Evolutionary conservation across 2,888 invertebrate species (phyloP).

Genomic region (Suillia variegata): DNA sequence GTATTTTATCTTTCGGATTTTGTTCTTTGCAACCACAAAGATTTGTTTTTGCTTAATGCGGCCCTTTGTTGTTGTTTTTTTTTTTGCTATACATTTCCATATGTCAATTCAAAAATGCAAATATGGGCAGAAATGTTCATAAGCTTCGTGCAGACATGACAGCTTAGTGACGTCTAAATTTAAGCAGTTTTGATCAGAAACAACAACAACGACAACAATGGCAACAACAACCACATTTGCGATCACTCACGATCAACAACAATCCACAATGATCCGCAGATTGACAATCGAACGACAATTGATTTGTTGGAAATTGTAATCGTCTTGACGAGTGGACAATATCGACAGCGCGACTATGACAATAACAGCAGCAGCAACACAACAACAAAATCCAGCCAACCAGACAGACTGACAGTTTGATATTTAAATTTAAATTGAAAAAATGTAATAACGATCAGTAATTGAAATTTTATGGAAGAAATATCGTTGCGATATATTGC

Average conservation of each 20-base stretch:
- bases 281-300: slow-evolving; percentile 1
- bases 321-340: neutral
- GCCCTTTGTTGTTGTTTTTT: too few species aligned
- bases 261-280: neutral
- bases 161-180: slow-evolving; percentile 1
- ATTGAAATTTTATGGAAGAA: neutral
- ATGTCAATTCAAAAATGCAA: slow-evolving; percentile 53
- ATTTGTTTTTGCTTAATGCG: too few species aligned
- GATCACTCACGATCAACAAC: neutral
- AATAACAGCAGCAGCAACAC: too few species aligned
- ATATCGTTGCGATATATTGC: neutral
- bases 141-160: neutral
- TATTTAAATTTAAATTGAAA: neutral
- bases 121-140: slow-evolving; percentile 47
- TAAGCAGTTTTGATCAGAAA: neutral
- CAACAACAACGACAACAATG: neutral
- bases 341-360: too few species aligned
- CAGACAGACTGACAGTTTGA: neutral
- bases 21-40: too few species aligned
- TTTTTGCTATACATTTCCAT: slow-evolving; percentile 40
- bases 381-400: too few species aligned
- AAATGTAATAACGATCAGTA: neutral
- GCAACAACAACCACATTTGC: neutral
- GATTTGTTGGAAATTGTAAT: neutral
- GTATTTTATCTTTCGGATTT: too few species aligned